These are phyloP conservation scores for Venturia canescens DNA, from an alignment of 1,140 invertebrate species.

Conservation along the genomic window DNA sequence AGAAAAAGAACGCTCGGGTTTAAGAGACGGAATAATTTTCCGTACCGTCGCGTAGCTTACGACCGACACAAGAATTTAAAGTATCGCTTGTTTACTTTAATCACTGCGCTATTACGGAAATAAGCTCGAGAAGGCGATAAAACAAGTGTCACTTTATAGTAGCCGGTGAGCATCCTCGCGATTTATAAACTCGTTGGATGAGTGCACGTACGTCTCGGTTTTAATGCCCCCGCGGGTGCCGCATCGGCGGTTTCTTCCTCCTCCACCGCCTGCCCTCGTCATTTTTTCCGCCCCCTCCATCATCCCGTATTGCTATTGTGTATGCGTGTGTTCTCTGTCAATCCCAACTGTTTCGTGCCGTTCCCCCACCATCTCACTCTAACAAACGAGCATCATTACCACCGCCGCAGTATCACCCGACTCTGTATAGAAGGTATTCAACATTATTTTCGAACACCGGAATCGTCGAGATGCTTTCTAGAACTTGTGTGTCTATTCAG, in stretches of 20 bases:
- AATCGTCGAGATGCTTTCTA: too few species aligned
- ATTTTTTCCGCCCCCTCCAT: constrained; percentile 55
- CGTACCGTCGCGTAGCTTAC: not conserved
- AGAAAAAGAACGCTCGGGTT: not conserved
- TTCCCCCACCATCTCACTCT: constrained; percentile 43
- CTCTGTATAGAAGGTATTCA: not conserved
- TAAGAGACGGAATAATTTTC: not conserved
- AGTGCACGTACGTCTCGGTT: constrained; percentile 58
- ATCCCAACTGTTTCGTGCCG: constrained; percentile 44
- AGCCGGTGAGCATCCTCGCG: constrained; percentile 69
- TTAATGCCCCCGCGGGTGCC: constrained; percentile 41
- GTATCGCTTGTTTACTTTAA: constrained; percentile 7
- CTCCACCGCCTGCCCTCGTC: constrained; percentile 50
- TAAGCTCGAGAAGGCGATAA: not conserved
- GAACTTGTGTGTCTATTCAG: too few species aligned
- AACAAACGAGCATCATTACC: constrained; percentile 20
- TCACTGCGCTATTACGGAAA: not conserved
- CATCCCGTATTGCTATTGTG: constrained; percentile 44
- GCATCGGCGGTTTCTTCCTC: constrained; percentile 57
- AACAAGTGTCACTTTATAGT: constrained; percentile 67
- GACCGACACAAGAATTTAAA: not conserved
- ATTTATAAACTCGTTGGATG: constrained; percentile 68
- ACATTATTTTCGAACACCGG: too few species aligned
- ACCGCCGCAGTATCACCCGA: not conserved
- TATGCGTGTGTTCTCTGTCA: constrained; percentile 56